These are phyloP conservation scores for Aradophagus sp. DNA, from an alignment of 1,140 invertebrate genomes.

Conservation along the genomic window DNA sequence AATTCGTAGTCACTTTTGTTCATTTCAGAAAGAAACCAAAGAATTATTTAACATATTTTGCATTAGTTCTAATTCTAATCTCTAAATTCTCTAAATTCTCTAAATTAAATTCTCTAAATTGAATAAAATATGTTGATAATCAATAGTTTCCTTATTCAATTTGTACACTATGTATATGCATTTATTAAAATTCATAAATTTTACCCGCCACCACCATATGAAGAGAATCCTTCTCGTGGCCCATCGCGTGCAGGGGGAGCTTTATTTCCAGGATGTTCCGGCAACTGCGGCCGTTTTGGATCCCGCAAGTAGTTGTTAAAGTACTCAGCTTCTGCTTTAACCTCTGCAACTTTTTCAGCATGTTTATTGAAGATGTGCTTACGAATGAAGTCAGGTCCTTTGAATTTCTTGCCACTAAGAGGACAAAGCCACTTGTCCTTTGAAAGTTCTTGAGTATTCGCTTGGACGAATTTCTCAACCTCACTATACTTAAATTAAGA, in stretches of 20 bases:
- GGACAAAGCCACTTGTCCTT: constrained; percentile 99
- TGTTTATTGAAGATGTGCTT: constrained; percentile 99
- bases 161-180: no score
- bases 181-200: no score
- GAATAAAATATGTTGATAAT: no score
- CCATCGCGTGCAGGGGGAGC: constrained; percentile 68
- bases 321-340: constrained; percentile 96
- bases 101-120: no score
- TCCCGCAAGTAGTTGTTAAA: constrained; percentile 99
- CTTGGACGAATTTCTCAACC: constrained; percentile 95
- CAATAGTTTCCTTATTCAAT: no score
- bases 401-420: constrained; percentile 99
- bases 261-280: constrained; percentile 87
- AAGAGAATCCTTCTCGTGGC: constrained; percentile 69
- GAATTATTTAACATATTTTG: no score
- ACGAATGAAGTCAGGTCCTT: constrained; percentile 98
- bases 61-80: no score
- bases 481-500: constrained; percentile 74
- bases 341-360: constrained; percentile 96
- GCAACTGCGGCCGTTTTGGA: constrained; percentile 93
- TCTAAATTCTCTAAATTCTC: no score
- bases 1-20: no score
- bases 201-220: constrained; percentile 69
- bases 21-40: no score
- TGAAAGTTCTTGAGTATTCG: constrained; percentile 95